Conservation (phyloP, 2,113 vertebrate genomes). For the Neotragus moschatus region DNA sequence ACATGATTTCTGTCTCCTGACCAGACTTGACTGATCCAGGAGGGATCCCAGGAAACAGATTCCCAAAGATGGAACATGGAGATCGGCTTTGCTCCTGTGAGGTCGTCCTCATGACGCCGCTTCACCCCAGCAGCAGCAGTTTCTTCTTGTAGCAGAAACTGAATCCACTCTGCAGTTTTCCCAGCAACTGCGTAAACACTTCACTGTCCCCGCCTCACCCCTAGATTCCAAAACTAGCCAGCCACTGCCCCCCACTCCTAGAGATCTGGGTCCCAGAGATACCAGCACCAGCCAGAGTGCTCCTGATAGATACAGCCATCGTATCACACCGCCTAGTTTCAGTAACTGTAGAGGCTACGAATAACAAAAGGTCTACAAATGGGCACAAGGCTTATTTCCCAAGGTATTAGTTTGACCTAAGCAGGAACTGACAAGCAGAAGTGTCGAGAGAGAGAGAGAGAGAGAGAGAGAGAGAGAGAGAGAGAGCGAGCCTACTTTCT, state of each 20-base stretch:
- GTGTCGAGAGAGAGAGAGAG: neutral
- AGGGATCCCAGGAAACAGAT: neutral
- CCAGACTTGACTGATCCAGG: neutral
- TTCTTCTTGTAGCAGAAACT: neutral
- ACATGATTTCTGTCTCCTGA: neutral
- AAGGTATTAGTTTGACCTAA: neutral
- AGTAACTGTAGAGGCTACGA: neutral
- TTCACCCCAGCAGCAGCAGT: neutral
- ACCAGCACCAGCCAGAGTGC: neutral
- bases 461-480: neutral
- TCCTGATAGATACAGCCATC: neutral
- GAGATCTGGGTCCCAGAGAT: neutral
- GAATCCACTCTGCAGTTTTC: neutral
- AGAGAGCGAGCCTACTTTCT: neutral
- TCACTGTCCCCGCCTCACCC: neutral
- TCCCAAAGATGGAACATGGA: neutral
- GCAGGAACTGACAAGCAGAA: neutral
- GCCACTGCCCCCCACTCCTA: neutral
- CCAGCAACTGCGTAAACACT: neutral
- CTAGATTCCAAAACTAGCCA: neutral
- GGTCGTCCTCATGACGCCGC: neutral
- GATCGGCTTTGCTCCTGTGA: neutral
- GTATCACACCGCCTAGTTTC: fast-evolving
- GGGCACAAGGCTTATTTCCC: neutral
- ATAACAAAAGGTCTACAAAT: neutral